phyloP scores from a whole-genome alignment of 35 echinoderm and acorn worm genomes.

The Lytechinus pictus region DNA sequence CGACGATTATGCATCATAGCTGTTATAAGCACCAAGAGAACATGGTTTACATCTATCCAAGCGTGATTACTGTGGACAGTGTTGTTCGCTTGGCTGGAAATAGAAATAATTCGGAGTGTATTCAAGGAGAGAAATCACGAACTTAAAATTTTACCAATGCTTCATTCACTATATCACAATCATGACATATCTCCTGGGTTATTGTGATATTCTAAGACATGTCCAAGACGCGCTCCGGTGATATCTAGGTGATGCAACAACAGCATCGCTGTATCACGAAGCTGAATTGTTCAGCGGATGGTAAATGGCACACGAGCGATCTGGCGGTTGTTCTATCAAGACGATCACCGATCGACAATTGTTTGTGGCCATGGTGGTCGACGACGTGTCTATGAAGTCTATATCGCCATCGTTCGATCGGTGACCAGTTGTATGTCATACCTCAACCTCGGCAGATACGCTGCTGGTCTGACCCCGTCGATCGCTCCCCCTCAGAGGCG shows the following conservation, averaged over 20 bases:
- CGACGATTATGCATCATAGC: neutral
- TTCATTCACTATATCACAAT: neutral
- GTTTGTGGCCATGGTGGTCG: conserved; percentile 38
- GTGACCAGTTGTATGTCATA: conserved; percentile 52
- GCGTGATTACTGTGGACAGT: neutral
- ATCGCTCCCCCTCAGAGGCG: neutral
- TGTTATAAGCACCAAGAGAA: neutral
- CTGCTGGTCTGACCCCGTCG: conserved; percentile 33
- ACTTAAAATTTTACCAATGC: neutral
- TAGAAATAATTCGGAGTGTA: neutral
- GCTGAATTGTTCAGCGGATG: conserved; percentile 28
- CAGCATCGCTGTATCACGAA: conserved; percentile 6
- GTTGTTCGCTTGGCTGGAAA: neutral
- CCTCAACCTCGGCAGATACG: neutral
- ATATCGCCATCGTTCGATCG: conserved; percentile 50
- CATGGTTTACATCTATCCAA: neutral
- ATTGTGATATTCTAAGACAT: neutral
- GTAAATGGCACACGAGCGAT: conserved; percentile 43
- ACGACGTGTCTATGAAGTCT: neutral
- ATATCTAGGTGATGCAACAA: neutral
- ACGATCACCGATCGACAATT: conserved; percentile 53
- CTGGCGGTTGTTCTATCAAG: conserved; percentile 46
- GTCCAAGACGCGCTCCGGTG: neutral
- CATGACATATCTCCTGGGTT: neutral
- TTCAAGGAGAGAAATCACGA: neutral